Evolutionary conservation across 2,888 invertebrate genomes (phyloP).

Genomic region (Habroteleia sp.): DNA sequence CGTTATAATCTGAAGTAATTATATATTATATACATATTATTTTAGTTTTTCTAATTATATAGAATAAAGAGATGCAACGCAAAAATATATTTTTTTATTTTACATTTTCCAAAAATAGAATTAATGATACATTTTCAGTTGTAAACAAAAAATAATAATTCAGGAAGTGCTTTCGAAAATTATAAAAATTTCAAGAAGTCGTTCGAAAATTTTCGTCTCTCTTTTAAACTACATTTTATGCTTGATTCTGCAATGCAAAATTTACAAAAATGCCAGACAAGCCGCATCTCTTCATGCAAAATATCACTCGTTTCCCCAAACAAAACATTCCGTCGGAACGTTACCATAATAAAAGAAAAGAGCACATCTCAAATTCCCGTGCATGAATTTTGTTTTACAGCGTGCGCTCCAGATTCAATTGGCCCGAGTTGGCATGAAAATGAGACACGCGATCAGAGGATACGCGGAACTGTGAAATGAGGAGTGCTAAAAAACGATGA

Average conservation of each 20-base stretch:
- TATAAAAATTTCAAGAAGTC: conserved; percentile 10
- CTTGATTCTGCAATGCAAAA: conserved; percentile 23
- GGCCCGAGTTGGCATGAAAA: conserved; percentile 54
- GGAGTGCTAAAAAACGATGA: conserved; percentile 58
- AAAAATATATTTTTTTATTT: no score
- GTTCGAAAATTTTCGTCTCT: conserved; percentile 18
- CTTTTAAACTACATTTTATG: conserved; percentile 34
- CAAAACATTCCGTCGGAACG: conserved; percentile 50
- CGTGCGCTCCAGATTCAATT: conserved; percentile 55
- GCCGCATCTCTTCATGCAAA: conserved; percentile 39
- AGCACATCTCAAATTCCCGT: conserved; percentile 26
- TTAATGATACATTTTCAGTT: no score
- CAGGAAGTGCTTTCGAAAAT: no score
- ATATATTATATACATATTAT: no score
- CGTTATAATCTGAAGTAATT: no score
- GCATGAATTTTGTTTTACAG: conserved; percentile 55
- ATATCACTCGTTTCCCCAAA: conserved; percentile 45
- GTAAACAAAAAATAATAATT: no score
- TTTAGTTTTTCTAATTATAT: no score
- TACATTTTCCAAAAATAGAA: no score
- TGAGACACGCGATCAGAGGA: conserved; percentile 58
- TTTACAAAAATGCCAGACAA: conserved; percentile 39
- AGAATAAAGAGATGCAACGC: no score
- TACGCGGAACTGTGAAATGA: conserved; percentile 61
- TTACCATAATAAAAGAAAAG: conserved; percentile 52